Conservation (phyloP, 2,888 invertebrate species). For the Junonia oenone region DNA sequence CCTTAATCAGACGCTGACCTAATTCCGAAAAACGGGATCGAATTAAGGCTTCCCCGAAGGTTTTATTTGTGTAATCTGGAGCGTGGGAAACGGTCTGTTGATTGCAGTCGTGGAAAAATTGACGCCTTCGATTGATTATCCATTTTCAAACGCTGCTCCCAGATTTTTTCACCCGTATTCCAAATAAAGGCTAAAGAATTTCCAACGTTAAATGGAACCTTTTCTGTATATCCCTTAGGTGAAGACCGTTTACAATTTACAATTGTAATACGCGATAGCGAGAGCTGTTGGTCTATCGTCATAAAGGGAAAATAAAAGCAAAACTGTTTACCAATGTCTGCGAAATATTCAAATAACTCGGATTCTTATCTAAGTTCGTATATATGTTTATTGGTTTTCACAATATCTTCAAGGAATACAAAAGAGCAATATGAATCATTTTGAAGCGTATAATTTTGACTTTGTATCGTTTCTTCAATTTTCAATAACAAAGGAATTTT, state of each 20-base stretch:
- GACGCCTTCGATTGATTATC: conserved; percentile 7
- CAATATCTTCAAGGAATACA: too few species aligned
- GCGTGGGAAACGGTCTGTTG: conserved; percentile 25
- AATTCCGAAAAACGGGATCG: conserved; percentile 10
- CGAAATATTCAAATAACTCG: background rate
- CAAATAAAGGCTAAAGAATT: background rate
- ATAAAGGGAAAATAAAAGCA: background rate
- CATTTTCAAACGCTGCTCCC: conserved; percentile 1
- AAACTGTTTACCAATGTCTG: background rate
- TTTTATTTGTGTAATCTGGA: conserved; percentile 14
- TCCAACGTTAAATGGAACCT: background rate
- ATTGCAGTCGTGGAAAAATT: conserved; percentile 19
- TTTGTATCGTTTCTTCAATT: background rate
- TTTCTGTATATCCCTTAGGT: background rate
- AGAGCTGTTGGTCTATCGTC: background rate
- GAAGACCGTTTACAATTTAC: background rate
- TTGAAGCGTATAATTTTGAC: background rate
- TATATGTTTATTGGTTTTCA: background rate
- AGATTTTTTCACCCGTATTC: background rate
- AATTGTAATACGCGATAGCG: background rate
- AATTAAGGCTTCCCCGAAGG: conserved; percentile 10
- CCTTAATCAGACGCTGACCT: background rate
- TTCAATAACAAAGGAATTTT: background rate
- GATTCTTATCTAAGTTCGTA: background rate
- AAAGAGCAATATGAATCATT: too few species aligned